Base-by-base conservation (phyloP, 1,140 invertebrate species). In the Apis dorsata region DNA sequence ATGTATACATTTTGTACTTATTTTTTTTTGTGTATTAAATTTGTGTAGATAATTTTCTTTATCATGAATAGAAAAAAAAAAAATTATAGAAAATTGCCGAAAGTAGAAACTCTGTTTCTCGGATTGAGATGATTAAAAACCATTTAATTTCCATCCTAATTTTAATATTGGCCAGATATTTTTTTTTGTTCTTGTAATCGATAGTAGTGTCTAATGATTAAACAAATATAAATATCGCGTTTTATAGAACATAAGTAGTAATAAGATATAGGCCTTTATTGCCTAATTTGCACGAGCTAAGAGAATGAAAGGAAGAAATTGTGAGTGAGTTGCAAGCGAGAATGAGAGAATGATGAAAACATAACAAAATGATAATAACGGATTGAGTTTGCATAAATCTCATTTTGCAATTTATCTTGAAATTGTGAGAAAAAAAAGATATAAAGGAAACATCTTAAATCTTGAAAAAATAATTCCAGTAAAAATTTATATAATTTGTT, bases 191-290 rank as follows among this genome's bases (percentile, higher is more conserved):
- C 62, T 81, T 76, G 34, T 79, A 79, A 71, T 84, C 49, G 19
- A 84, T 60, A 74, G 60, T 84, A 86, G 60, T n/a, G 53, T 74
- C 74, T 78, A 84, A 84, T 86, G 79, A 79, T 69, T 83, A 83
- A 82, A 15, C 34, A 44, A 71, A 28, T 19, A 72, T 86, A 69
- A 76, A 72, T 78, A 70, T 62, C 57, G 74, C 75, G 79, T 86
- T 86, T 87, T 81, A 78, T 86, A 86, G 44, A 86, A 69, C 68
- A 70, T 81, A 84, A 62, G 72, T 76, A 83, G 28, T 72, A 28
- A 49, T 85, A 82, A 82, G 72, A 5, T 34, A 85, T 85, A 82
- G 68, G 76, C 76, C 81, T 83, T 83, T 66, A 83, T 83, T 72
- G 76, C 55, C 80, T 76, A 77, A 77, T 73, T 83, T 78, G 81